Evolutionary conservation across 2,888 invertebrate species (phyloP), one percentile per base, ranked within the genome.

Genomic region (Ophraella communa): DNA sequence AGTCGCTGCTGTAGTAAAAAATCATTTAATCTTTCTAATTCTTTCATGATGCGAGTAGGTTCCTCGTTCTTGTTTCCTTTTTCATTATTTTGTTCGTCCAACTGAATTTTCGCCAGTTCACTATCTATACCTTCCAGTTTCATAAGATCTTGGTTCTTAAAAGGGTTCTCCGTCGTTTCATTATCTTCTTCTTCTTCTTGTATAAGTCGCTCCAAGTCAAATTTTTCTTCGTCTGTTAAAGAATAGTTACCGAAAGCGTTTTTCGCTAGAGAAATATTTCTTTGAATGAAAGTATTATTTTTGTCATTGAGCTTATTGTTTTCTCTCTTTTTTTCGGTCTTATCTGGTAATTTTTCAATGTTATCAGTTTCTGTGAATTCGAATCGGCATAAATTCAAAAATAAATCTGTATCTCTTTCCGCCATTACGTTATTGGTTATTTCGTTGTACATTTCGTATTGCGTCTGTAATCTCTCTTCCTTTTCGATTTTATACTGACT

Each of bases 161-260:
- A 44, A 8, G 47, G 54, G 4, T 17, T 47, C 27, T 53, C 47
- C 14, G 35, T 8, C n/a, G 21, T 20, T 58, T 20, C 11, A 17
- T 4, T 4, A 42, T 44, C 27, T 17, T 64, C 52, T 11, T 58
- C 51, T 2, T 55, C 39, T 23, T 44, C 24, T 21, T 44, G 27
- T 10, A 69, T 44, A 1, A 74, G 51, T 10, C 64, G 57, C 49
- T 70, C 71, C n/a, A 77, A 64, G 63, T 73, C 70, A 17, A 62
- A 66, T 62, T 76, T 75, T 56, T 77, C 71, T 63, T 77, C 76
- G 53, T 77, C 76, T 4, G 76, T 75, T 39, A 77, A 65, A 3
- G 73, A 71, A 52, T 55, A 70, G 39, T 66, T 64, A 1, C 71
- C 52, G n/a, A n/a, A n/a, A n/a, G n/a, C n/a, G n/a, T n/a, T n/a